Conservation (phyloP, 1,140 invertebrate genomes). For the Mycetomoellerius zeteki region DNA sequence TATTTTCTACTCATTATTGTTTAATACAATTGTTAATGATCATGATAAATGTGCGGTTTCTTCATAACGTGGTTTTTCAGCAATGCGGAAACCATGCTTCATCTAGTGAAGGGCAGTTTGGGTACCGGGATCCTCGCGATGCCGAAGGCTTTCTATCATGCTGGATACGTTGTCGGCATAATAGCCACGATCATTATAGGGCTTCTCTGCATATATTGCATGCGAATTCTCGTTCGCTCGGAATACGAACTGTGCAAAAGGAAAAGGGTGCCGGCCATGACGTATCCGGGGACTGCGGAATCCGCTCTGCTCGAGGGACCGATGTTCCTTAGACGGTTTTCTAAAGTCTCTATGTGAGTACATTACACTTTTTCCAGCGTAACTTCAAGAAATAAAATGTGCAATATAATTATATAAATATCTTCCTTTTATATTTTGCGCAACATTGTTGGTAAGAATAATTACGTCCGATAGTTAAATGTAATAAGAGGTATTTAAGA, state of each 20-base stretch:
- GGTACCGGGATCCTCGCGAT: slow-evolving; percentile 96
- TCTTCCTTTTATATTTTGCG: neutral
- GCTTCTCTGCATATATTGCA: slow-evolving; percentile 92
- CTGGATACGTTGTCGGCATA: slow-evolving; percentile 91
- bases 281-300: slow-evolving; percentile 91
- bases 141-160: slow-evolving; percentile 93
- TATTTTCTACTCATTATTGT: no score
- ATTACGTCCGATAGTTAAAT: neutral
- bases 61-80: slow-evolving; percentile 83
- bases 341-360: slow-evolving; percentile 89
- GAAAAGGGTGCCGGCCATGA: slow-evolving; percentile 90
- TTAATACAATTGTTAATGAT: neutral
- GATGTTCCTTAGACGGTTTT: slow-evolving; percentile 87
- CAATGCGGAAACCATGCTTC: slow-evolving; percentile 91
- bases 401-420: neutral
- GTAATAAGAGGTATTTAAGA: neutral
- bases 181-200: slow-evolving; percentile 91
- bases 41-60: neutral
- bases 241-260: slow-evolving; percentile 91
- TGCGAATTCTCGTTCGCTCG: slow-evolving; percentile 91
- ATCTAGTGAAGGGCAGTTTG: slow-evolving; percentile 94
- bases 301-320: slow-evolving; percentile 91
- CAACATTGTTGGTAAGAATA: neutral
- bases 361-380: neutral
- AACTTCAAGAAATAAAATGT: neutral